Evolutionary conservation across 2,888 invertebrate species (phyloP), one percentile per base, ranked within the genome.

Genomic region (Petrolisthes cinctipes): DNA sequence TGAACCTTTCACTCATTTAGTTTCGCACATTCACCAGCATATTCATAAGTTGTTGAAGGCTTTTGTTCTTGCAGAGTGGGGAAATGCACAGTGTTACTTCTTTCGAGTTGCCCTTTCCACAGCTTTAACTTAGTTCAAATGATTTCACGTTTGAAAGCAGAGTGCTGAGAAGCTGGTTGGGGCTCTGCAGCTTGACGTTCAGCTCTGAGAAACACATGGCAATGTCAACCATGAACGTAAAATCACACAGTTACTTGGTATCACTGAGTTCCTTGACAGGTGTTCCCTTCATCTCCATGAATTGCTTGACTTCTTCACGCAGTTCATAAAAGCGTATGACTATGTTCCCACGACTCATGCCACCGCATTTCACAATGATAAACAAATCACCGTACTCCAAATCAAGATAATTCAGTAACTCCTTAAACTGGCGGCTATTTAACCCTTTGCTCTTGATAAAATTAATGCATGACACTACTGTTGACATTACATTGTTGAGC

Each of bases 361-460:
- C n/a, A n/a, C n/a, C n/a, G n/a, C n/a, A n/a, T n/a, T 80, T 80
- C 53, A 80, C 81, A 80, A 17, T 11, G 23, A n/a, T 76, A 76
- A n/a, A 76, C n/a, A 20, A n/a, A n/a, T n/a, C 51, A 17, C 80
- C 80, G 37, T 80, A 80, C 37, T 80, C 80, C 9, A 51, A 14
- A 11, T 80, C 80, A 80, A 80, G 53, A 17, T 82, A 56, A 23
- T 56, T 56, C 61, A 82, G 61, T 82, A 82, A n/a, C n/a, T n/a
- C n/a, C n/a, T n/a, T n/a, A n/a, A n/a, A n/a, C n/a, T n/a, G n/a
- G n/a, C n/a, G n/a, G 51, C 80, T 80, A 17, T 80, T 80, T n/a
- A 80, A 80, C 53, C 53, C 54, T 82, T 23, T 54, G 61, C 82
- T 82, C 57, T 82, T 82, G 56, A 82, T 82, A 61, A 82, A 82